A percentile compares a stretch with the other conserved stretches of the same genome.
phyloP scores from a whole-genome alignment of 2,113 vertebrate species.

The Proteles cristata region DNA sequence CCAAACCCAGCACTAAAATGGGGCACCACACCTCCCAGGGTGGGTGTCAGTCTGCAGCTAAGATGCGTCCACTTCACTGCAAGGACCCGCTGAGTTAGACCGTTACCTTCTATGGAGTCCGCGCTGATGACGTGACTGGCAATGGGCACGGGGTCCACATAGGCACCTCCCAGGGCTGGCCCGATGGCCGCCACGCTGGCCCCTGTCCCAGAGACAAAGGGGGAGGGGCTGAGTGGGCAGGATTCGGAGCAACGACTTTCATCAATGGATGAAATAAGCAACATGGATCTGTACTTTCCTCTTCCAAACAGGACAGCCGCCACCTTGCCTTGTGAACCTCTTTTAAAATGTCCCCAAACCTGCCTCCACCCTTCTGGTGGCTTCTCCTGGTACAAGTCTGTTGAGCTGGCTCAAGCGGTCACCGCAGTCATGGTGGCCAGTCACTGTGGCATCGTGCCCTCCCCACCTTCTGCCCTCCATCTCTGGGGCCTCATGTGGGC shows the following conservation, averaged over 20 bases:
- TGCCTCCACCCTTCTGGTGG: background rate
- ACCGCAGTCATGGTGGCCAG: fast-evolving
- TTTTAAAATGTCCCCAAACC: background rate
- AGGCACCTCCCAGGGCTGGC: conserved; percentile 71
- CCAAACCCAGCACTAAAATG: background rate
- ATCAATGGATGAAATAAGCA: background rate
- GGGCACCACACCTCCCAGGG: fast-evolving
- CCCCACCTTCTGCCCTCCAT: background rate
- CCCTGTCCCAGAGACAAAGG: conserved; percentile 59
- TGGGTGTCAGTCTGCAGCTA: background rate
- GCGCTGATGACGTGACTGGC: conserved; percentile 83
- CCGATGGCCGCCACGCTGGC: conserved; percentile 29
- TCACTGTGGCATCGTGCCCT: background rate
- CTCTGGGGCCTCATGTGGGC: background rate
- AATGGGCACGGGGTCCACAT: conserved; percentile 84
- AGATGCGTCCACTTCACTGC: background rate
- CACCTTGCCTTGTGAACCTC: background rate
- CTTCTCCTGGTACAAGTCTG: background rate
- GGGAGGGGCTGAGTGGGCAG: background rate
- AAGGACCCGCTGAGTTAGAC: fast-evolving
- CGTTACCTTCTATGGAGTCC: conserved; percentile 92
- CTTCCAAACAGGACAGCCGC: background rate
- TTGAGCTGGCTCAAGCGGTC: background rate
- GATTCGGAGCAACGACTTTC: background rate
- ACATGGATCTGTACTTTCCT: background rate